Conservation (phyloP, 2,113 vertebrate genomes). For the Calidris pugnax region DNA sequence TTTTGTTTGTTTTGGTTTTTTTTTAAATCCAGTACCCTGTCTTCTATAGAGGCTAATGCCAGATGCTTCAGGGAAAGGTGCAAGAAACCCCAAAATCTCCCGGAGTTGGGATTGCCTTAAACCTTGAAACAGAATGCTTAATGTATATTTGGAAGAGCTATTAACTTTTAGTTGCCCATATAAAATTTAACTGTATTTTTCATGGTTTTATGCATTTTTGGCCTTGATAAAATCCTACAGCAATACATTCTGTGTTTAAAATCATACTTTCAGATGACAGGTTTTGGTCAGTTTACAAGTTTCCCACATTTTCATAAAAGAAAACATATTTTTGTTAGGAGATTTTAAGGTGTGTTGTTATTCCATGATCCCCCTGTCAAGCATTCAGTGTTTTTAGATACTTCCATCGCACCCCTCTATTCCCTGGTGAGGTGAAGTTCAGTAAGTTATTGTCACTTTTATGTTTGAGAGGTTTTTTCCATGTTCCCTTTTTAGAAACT, state of each 20-base stretch:
- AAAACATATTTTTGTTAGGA: neutral
- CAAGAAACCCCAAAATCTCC: neutral
- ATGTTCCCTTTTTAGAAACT: neutral
- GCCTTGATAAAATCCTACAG: neutral
- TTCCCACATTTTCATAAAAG: neutral
- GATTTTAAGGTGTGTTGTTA: neutral
- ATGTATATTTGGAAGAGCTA: neutral
- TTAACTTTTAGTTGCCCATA: neutral
- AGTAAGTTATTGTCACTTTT: neutral
- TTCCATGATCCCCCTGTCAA: neutral
- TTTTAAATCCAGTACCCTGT: neutral
- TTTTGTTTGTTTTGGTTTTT: neutral
- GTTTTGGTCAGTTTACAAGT: too few species aligned
- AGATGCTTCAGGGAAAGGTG: conserved; percentile 17
- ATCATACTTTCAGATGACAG: neutral
- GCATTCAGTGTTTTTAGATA: neutral
- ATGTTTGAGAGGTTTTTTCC: neutral
- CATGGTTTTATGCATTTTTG: neutral
- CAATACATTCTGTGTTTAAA: neutral
- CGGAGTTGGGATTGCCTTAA: neutral
- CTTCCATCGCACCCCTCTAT: neutral
- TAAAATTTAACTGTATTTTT: neutral
- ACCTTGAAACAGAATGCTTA: neutral
- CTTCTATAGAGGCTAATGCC: neutral
- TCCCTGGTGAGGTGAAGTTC: neutral